Evolutionary conservation across 2,113 vertebrate genomes (phyloP).

Genomic region (Polyodon spathula): DNA sequence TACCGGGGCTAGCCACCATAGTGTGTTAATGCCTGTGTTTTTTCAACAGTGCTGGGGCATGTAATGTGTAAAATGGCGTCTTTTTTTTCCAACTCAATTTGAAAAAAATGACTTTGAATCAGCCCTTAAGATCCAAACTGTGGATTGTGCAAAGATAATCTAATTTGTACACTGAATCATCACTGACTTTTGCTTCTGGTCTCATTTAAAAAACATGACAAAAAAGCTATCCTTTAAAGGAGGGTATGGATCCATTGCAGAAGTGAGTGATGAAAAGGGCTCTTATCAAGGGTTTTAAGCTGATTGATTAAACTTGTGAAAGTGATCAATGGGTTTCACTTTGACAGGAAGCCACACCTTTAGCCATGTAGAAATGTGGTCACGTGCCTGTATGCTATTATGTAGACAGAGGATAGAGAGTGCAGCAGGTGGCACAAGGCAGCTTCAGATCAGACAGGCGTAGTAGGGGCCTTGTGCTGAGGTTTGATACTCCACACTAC

Average conservation of each 20-base stretch:
- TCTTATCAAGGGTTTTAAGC: neutral
- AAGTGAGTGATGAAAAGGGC: neutral
- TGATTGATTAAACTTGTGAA: constrained; percentile 5
- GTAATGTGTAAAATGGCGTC: too few species aligned
- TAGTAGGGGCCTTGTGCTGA: neutral
- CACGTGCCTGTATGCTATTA: constrained; percentile 1
- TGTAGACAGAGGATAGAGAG: neutral
- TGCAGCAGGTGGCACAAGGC: constrained; percentile 11
- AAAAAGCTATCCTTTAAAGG: too few species aligned
- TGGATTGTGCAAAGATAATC: too few species aligned
- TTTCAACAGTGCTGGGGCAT: too few species aligned
- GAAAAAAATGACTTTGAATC: too few species aligned
- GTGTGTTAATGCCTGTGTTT: too few species aligned
- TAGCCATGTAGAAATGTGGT: neutral
- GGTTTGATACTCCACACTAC: neutral
- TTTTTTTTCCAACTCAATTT: too few species aligned
- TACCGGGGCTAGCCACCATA: too few species aligned
- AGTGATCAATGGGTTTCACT: neutral
- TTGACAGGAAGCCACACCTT: neutral
- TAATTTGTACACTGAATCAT: too few species aligned
- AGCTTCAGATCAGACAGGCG: constrained; percentile 8
- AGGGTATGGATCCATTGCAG: neutral
- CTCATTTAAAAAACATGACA: too few species aligned
- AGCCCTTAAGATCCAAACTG: too few species aligned
- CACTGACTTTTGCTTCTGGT: too few species aligned